phyloP scores from a whole-genome alignment of 2,113 vertebrate species.

The Syrmaticus mikado region DNA sequence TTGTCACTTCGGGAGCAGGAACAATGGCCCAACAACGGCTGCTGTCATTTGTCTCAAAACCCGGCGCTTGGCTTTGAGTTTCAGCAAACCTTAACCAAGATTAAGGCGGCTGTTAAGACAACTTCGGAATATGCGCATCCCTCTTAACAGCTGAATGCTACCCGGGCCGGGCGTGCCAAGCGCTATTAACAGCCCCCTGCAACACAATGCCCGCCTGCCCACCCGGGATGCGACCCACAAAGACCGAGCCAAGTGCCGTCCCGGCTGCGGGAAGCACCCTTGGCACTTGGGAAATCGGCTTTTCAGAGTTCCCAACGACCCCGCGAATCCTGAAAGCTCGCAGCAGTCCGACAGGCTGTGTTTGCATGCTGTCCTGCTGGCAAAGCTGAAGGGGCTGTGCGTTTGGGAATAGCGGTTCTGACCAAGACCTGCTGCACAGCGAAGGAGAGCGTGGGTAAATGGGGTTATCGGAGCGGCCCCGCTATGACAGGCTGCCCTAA shows the following conservation, averaged over 20 bases:
- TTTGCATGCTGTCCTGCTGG: not conserved
- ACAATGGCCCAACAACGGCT: not conserved
- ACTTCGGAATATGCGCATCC: conserved; percentile 30
- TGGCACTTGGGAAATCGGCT: not conserved
- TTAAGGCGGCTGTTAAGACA: not conserved
- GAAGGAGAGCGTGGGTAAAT: not conserved
- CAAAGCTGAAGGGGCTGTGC: not conserved
- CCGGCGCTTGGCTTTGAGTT: not conserved
- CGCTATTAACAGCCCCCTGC: conserved; percentile 8
- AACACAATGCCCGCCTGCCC: conserved; percentile 40
- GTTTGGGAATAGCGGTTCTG: not conserved
- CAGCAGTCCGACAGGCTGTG: not conserved
- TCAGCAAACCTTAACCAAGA: not conserved
- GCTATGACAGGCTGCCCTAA: not conserved
- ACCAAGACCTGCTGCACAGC: not conserved
- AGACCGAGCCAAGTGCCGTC: not conserved
- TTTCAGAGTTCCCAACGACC: not conserved
- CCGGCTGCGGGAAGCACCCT: not conserved
- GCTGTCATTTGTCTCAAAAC: not conserved
- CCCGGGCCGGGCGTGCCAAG: not conserved
- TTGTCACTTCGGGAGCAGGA: not conserved
- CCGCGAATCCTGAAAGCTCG: not conserved
- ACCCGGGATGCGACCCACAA: conserved; percentile 9
- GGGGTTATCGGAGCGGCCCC: not conserved
- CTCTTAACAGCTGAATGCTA: conserved; percentile 51